phyloP scores from a whole-genome alignment of 2,888 invertebrate genomes.

The Plebejus anna region DNA sequence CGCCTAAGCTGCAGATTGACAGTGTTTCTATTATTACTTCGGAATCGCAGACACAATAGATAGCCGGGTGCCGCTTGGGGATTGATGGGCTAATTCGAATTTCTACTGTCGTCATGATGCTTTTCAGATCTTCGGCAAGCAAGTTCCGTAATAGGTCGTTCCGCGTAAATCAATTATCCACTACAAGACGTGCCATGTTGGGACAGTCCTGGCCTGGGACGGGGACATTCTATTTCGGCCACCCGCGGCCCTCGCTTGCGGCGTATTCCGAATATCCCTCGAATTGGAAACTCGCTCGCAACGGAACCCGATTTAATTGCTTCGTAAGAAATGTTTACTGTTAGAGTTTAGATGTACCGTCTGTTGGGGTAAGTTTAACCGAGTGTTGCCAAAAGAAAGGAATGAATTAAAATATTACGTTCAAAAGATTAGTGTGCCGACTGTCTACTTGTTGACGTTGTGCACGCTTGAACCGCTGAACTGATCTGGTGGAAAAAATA shows the following conservation, averaged over 20 bases:
- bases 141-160: conserved; percentile 40
- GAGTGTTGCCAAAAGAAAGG: not conserved
- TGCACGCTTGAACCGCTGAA: too few species aligned
- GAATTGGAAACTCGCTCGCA: conserved; percentile 60
- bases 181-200: conserved; percentile 67
- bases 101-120: too few species aligned
- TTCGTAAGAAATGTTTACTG: conserved; percentile 4
- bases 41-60: too few species aligned
- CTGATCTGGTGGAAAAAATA: too few species aligned
- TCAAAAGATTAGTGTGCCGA: too few species aligned
- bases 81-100: too few species aligned
- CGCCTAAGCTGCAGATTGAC: too few species aligned
- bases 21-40: too few species aligned
- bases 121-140: too few species aligned
- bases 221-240: conserved; percentile 60
- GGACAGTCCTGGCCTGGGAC: conserved; percentile 62
- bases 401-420: too few species aligned
- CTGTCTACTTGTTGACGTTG: too few species aligned
- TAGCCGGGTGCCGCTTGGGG: too few species aligned
- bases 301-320: conserved; percentile 14
- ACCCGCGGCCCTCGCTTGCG: conserved; percentile 62
- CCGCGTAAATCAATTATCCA: conserved; percentile 71
- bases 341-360: not conserved
- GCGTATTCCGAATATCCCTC: conserved; percentile 75
- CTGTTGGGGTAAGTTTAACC: not conserved